Base-by-base conservation (phyloP, 2,888 invertebrate genomes). In the Drepanosiphum platanoidis region DNA sequence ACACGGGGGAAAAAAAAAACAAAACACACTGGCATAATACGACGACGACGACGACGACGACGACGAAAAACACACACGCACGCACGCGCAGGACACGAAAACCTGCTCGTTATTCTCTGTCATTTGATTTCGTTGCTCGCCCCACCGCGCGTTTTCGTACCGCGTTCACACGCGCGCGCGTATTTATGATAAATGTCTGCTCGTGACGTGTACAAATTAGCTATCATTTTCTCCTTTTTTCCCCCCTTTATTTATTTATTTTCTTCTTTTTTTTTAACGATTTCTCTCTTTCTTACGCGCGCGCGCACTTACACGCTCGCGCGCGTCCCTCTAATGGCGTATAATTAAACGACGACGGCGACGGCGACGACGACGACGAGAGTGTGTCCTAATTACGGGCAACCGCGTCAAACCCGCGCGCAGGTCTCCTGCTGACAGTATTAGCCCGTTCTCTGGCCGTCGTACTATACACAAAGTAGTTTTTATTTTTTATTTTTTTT, bases 121-220 rank as follows among this genome's bases (percentile, higher is more conserved):
- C 82, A 64, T 82, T 72, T 74, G 82, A 72, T 74, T 82, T 74
- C 72, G 79, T 46, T 68, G 79, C 68, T 46, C 72, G 7, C 42
- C 82, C 72, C 39, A 36, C 68, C 68, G 3, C 68, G 3, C 72
- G 52, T 72, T 72, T 46, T 68, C 68, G n/a, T n/a, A 27, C 61
- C 61, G 32, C 52, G 72, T 72, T 72, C 72, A 83, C 83, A 83
- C 72, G 82, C 61, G 79, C 70, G 27, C 27, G 34, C 46, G 30
- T 36, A 42, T 83, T 83, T 83, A 83, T 83, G 83, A 83, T 83
- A 83, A 83, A 83, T 83, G 83, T 83, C 74, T 83, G 83, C 66
- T 36, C 66, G 64, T 66, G 83, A 83, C 83, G 83, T 75, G 83
- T 83, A 83, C 83, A 83, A 83, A 83, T 83, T 83, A 83, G 83